Evolutionary conservation across 1,140 invertebrate genomes (phyloP), one percentile per base, ranked within the genome.

Genomic region (Drosophila oshimai): DNA sequence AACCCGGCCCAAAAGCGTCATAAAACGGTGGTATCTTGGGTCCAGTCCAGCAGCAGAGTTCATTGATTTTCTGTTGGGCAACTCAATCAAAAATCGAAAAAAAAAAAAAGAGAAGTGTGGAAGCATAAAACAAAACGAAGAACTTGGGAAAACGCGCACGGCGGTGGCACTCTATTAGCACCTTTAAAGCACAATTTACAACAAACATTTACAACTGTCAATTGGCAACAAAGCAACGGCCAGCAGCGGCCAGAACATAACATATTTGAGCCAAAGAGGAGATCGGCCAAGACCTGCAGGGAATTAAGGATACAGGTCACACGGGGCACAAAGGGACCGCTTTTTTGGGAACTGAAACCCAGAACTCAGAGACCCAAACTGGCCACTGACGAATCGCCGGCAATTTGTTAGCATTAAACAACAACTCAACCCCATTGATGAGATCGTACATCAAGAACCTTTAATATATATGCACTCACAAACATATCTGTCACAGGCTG

Each of bases 141-240:
- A 70, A 62, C 57, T 60, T 80, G 76, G 75, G 70, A 69, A 79
- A 81, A 80, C 81, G 79, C 80, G 80, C 79, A 84, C 79, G 70
- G 74, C 83, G 87, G 81, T 89, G 87, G 80, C 87, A 89, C 64
- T 89, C 87, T 89, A 89, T 89, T 89, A 89, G 87, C 87, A 89
- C 87, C 87, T 89, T 34, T 87, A 78, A 83, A 83, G 81, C 83
- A 87, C 81, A 87, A 74, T 87, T 87, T 87, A 87, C 81, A 86
- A 77, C 83, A 78, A 81, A 88, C 87, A 89, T 89, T 89, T 89
- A 89, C 87, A 89, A 89, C 87, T 89, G 87, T 89, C 87, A 89
- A 89, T 89, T 89, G 77, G 81, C 84, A 83, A 77, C 77, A 88
- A 83, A 89, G 80, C 80, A 74, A 67, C n/a, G n/a, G n/a, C n/a